A percentile compares a stretch with the other conserved stretches of the same genome.
These are phyloP conservation scores for Leptinotarsa juncta DNA, from an alignment of 2,888 invertebrate genomes.

Conservation along the genomic window DNA sequence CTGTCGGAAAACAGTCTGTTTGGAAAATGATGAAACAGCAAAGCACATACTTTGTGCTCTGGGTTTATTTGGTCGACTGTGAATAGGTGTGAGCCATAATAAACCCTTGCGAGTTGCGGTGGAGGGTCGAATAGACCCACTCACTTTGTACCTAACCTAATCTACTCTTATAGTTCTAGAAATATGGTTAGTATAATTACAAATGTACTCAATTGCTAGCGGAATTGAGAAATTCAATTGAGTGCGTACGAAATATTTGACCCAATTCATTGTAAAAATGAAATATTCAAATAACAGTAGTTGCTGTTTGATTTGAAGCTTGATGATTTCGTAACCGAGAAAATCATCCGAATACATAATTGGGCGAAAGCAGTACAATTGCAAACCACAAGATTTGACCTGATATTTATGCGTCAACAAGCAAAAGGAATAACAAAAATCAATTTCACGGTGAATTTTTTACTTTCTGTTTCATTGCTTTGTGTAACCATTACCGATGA, in stretches of 20 bases:
- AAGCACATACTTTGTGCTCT: too few relatives aligned
- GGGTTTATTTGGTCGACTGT: too few relatives aligned
- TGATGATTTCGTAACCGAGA: background rate
- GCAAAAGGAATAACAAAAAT: background rate
- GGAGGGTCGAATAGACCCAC: too few relatives aligned
- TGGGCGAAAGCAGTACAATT: conserved; percentile 1
- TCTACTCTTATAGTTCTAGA: too few relatives aligned
- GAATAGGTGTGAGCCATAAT: too few relatives aligned
- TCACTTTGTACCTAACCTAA: too few relatives aligned
- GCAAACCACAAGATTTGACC: conserved; percentile 8
- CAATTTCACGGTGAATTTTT: conserved; percentile 9
- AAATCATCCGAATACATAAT: background rate
- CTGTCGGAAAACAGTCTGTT: too few relatives aligned
- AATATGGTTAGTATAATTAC: background rate
- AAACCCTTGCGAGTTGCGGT: too few relatives aligned
- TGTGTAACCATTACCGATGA: background rate
- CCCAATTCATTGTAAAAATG: background rate
- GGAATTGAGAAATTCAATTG: background rate
- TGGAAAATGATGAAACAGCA: too few relatives aligned
- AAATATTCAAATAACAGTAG: background rate
- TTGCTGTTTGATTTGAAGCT: background rate
- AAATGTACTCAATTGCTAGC: background rate
- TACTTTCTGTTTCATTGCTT: conserved; percentile 1
- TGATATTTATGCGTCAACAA: conserved; percentile 4
- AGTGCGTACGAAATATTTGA: background rate